These are phyloP conservation scores for Dromiciops gliroides DNA, from an alignment of 2,113 vertebrate genomes.

Conservation along the genomic window DNA sequence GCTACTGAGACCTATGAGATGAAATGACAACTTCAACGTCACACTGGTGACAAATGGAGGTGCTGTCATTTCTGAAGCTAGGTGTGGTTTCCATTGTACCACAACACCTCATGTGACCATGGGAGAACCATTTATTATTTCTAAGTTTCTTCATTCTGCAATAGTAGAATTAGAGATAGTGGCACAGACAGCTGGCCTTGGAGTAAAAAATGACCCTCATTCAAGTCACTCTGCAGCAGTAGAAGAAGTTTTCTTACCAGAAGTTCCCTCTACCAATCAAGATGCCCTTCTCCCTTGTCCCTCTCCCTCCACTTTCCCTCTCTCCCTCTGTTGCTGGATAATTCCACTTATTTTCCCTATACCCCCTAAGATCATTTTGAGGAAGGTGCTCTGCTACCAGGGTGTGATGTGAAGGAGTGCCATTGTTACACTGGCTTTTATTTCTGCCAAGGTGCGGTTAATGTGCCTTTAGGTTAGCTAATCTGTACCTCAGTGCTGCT, in stretches of 20 bases:
- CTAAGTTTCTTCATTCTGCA: not conserved
- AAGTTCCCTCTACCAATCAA: not conserved
- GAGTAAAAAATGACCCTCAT: not conserved
- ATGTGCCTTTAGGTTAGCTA: not conserved
- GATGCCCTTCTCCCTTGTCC: not conserved
- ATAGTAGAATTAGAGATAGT: not conserved
- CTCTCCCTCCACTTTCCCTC: not conserved
- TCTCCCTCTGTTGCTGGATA: not conserved
- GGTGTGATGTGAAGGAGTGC: not conserved
- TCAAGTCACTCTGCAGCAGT: not conserved
- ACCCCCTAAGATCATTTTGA: not conserved
- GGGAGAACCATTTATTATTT: not conserved
- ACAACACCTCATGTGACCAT: not conserved
- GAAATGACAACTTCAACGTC: not conserved
- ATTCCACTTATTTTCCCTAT: not conserved
- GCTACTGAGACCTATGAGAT: not conserved
- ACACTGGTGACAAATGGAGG: not conserved
- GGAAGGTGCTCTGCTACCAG: not conserved
- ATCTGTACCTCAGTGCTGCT: not conserved
- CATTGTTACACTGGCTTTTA: not conserved
- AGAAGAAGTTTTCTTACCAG: not conserved
- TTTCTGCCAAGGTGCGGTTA: not conserved
- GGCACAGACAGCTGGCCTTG: not conserved
- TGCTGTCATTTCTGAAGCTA: not conserved
- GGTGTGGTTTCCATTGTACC: not conserved